Base-by-base conservation (phyloP, 2,888 invertebrate genomes). In the Protophormia terraenovae region DNA sequence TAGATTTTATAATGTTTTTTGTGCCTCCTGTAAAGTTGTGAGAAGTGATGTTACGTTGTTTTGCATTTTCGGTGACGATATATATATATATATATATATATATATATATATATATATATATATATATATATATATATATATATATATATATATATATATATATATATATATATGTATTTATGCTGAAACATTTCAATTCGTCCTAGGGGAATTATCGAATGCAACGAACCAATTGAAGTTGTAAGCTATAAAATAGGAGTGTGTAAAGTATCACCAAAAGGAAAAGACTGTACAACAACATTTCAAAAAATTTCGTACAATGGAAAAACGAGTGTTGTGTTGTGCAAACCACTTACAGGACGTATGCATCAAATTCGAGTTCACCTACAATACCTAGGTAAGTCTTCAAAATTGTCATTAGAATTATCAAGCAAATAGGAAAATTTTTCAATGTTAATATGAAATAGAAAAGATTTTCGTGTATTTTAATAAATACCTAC, bases 281-380 rank as follows among this genome's bases (percentile, higher is more conserved):
- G 99, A 86, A 99, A 99, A 92, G 96, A 97, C 90, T 98, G 98
- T 91, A 95, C 95, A 10, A 99, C 99, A 0, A 95, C 96, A 87
- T 99, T 99, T 94, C 96, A 97, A 92, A 95, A 97, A 90, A 93
- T 99, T 72, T 97, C 97, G 35, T 98, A 94, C 93, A 97, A 98
- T 93, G 96, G 96, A 2, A 96, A 95, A 90, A 97, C 97, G 0
- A 99, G 99, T 90, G 97, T 99, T 32, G 98, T 99, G 8, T 94
- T 97, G 41, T 99, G 98, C 93, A 96, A 96, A 90, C 99, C 99
- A 0, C 96, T 97, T 90, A 99, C 99, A 0, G 99, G 99, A 1
- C 94, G 99, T 86, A 99, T 99, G 96, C 99, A 99, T 93, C 99
- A 99, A 94, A 99, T 99, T 89, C 95, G 99, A 87, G 98, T 99